Evolutionary conservation across 2,888 invertebrate genomes (phyloP).

Genomic region (Drosophila atripex): DNA sequence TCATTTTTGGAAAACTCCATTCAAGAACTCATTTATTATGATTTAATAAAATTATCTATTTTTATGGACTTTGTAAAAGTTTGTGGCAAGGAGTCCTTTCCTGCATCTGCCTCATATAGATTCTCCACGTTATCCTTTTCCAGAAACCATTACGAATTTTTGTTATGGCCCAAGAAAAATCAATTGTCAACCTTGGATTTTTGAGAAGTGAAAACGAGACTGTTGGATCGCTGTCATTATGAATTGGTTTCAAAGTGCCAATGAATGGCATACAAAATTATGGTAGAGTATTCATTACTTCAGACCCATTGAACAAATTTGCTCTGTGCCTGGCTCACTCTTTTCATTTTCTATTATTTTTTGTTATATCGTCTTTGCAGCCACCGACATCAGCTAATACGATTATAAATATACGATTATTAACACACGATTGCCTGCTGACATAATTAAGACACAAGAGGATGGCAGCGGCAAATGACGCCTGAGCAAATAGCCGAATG

Average conservation of each 20-base stretch:
- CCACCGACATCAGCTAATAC: slow-evolving; percentile 64
- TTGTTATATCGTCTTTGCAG: slow-evolving; percentile 59
- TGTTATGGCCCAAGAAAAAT: slow-evolving; percentile 60
- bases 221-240: slow-evolving; percentile 38
- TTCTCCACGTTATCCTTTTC: background rate
- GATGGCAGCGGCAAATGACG: slow-evolving; percentile 30
- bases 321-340: slow-evolving; percentile 30
- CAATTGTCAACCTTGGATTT: slow-evolving; percentile 33
- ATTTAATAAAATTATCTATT: background rate
- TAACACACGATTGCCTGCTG: slow-evolving; percentile 80
- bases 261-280: slow-evolving; percentile 71
- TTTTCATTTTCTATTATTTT: slow-evolving; percentile 8
- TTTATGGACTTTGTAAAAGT: background rate
- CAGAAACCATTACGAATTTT: slow-evolving; percentile 57
- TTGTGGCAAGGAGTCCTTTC: background rate
- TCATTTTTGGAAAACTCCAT: background rate
- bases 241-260: slow-evolving; percentile 76
- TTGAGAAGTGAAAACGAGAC: slow-evolving; percentile 22
- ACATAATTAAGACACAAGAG: slow-evolving; percentile 76
- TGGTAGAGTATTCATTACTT: slow-evolving; percentile 63
- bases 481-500: slow-evolving; percentile 53
- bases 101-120: slow-evolving; percentile 52
- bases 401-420: slow-evolving; percentile 82
- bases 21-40: background rate
- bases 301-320: slow-evolving; percentile 78